phyloP scores from a whole-genome alignment of 2,113 vertebrate species.

The Pterocles burchelli region DNA sequence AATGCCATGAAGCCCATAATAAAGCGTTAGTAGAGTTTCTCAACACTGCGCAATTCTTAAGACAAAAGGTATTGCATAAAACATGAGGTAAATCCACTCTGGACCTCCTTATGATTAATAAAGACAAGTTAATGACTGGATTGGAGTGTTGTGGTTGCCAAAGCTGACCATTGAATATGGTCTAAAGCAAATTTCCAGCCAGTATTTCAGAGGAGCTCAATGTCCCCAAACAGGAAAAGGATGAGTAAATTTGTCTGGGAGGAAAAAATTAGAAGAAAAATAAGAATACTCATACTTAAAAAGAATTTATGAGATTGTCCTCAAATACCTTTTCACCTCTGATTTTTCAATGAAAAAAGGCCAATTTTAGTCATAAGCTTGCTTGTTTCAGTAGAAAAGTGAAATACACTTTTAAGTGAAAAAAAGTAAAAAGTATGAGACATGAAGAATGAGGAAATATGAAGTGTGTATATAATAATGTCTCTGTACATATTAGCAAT shows the following conservation, averaged over 20 bases:
- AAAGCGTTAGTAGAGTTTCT: neutral
- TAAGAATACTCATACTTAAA: neutral
- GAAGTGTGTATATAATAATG: neutral
- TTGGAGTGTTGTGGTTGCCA: constrained; percentile 36
- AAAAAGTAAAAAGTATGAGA: neutral
- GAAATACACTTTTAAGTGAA: neutral
- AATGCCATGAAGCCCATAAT: neutral
- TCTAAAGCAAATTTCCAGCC: constrained; percentile 7
- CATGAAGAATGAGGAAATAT: neutral
- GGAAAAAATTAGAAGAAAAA: constrained; percentile 35
- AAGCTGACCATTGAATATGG: neutral
- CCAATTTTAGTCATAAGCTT: neutral
- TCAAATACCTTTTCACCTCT: neutral
- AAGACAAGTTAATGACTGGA: constrained; percentile 22
- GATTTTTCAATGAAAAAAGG: neutral
- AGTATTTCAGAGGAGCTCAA: neutral
- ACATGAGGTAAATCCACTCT: neutral
- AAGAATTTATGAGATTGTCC: neutral
- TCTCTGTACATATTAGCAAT: neutral
- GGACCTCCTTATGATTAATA: neutral
- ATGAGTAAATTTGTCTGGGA: neutral
- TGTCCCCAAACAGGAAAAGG: constrained; percentile 41
- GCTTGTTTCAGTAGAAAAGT: neutral
- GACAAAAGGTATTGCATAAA: neutral
- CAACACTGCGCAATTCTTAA: neutral